Conservation (phyloP, 2,888 invertebrate genomes). For the Saturnia japonica region DNA sequence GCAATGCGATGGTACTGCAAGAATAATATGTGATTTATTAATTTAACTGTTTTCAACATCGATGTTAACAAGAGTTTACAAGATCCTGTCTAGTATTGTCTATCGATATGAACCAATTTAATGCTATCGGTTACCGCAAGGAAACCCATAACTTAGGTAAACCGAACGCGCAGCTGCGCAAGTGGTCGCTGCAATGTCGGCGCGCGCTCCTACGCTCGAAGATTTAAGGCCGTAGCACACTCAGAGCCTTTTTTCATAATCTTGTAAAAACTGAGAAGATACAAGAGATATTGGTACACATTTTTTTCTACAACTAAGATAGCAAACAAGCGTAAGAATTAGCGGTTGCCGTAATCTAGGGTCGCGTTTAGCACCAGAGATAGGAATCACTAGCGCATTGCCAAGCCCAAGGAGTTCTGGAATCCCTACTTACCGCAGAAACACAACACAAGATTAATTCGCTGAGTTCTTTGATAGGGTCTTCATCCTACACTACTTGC, state of each 20-base stretch:
- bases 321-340: no score
- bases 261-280: background rate
- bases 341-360: no score
- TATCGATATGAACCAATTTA: background rate
- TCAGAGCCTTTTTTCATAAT: conserved; percentile 16
- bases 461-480: no score
- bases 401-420: no score
- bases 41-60: background rate
- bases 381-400: no score
- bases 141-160: conserved; percentile 16
- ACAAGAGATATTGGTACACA: background rate
- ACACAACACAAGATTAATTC: no score
- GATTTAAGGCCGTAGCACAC: conserved; percentile 30
- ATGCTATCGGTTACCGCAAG: background rate
- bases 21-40: background rate
- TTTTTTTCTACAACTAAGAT: no score
- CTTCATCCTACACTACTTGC: no score
- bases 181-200: conserved; percentile 39
- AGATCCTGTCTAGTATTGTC: conserved; percentile 7
- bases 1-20: no score
- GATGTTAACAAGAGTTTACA: background rate
- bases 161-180: conserved; percentile 52
- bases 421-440: no score
- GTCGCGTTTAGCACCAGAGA: no score
- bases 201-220: conserved; percentile 44